phyloP scores from a whole-genome alignment of 2,797 vertebrate genomes.

The Lacerta bilineata region DNA sequence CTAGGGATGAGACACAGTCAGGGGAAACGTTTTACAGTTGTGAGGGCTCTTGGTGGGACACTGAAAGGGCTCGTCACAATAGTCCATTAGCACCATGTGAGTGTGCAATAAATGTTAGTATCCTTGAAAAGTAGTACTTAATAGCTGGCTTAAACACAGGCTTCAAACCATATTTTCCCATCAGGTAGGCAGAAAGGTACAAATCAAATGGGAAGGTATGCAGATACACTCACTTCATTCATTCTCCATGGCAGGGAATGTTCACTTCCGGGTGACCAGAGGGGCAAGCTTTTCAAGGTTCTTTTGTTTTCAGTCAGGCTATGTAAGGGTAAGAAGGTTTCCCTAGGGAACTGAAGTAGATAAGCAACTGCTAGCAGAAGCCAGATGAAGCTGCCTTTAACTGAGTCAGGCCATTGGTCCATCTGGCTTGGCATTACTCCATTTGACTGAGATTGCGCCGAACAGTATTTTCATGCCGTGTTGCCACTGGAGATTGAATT shows the following conservation, averaged over 20 bases:
- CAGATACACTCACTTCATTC: neutral
- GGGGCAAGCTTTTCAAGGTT: neutral
- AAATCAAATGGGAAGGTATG: constrained; percentile 4
- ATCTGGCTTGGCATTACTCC: no score
- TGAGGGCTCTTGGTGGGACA: no score
- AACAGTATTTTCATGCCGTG: neutral
- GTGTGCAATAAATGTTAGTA: neutral
- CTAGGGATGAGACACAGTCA: no score
- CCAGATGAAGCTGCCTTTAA: no score
- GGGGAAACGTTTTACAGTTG: no score
- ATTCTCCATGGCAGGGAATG: neutral
- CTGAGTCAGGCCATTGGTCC: no score
- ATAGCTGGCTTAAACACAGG: neutral
- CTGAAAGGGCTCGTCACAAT: no score
- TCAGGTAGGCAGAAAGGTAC: neutral
- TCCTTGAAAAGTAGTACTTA: constrained; percentile 15
- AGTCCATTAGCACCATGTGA: constrained; percentile 16
- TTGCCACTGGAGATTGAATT: no score
- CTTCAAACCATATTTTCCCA: neutral
- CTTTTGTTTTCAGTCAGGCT: neutral
- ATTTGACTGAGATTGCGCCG: neutral
- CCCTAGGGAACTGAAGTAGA: no score
- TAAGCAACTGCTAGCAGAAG: no score
- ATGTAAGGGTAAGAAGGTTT: no score
- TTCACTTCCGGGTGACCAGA: no score